Conservation (phyloP, 2,888 invertebrate genomes). For the Lymantria dispar region DNA sequence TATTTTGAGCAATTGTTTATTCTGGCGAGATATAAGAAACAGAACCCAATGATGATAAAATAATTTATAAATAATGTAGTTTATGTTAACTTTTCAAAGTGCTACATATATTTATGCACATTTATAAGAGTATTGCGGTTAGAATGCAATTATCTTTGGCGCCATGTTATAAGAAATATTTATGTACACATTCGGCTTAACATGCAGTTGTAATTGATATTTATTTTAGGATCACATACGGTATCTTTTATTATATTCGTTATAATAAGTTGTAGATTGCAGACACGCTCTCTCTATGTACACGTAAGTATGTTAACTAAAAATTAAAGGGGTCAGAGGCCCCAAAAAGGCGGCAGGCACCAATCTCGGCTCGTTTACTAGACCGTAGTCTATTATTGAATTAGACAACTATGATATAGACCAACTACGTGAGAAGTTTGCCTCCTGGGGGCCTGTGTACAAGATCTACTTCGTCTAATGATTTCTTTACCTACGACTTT, state of each 20-base stretch:
- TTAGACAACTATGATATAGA: slow-evolving; percentile 39
- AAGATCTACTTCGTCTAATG: no score
- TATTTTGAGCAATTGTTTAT: slow-evolving; percentile 29
- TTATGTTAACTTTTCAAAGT: slow-evolving; percentile 26
- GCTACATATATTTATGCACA: slow-evolving; percentile 32
- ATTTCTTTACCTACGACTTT: no score
- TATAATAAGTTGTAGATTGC: neutral
- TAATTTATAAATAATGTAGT: slow-evolving; percentile 1
- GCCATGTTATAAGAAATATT: slow-evolving; percentile 22
- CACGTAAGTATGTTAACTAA: slow-evolving; percentile 23
- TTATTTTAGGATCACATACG: neutral
- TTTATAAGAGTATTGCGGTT: slow-evolving; percentile 32
- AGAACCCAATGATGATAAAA: slow-evolving; percentile 22
- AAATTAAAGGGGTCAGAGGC: slow-evolving; percentile 46
- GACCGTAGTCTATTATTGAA: slow-evolving; percentile 57
- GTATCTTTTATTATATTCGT: neutral
- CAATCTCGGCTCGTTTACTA: slow-evolving; percentile 58
- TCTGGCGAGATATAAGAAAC: slow-evolving; percentile 24
- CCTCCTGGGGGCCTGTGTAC: neutral
- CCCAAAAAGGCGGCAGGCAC: slow-evolving; percentile 53
- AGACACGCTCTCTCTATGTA: no score
- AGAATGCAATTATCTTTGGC: slow-evolving; percentile 34
- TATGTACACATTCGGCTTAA: neutral
- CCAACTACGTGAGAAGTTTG: neutral
- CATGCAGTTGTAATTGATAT: neutral